Base-by-base conservation (phyloP, 2,797 vertebrate species). In the Sternotherus odoratus region DNA sequence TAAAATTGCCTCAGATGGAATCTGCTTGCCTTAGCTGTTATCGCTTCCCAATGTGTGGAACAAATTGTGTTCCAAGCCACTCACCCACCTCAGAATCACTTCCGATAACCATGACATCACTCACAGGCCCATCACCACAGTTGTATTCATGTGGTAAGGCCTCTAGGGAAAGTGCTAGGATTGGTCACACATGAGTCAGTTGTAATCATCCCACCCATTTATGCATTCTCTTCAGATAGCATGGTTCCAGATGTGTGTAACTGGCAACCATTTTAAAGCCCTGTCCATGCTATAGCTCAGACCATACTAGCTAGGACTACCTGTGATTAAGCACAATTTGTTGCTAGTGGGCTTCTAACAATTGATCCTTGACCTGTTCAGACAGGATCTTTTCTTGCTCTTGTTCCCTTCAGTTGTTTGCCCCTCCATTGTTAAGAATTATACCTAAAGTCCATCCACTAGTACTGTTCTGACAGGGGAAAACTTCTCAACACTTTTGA, bases 211-310 rank as follows among this genome's bases (percentile, higher is more conserved):
- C 96, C 82, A 79, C 88, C 85, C 91, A 77, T 79, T 48, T 36
- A 48, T 33, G 94, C 94, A 87, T 93, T 93, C 81, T 50, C 5
- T 53, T 96, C 92, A 72, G 87, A 51, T 24, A 78, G 96, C 95
- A 77, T 95, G 15, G 66, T 95, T 97, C 96, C 97, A 98, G 96
- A 98, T 97, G 95, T 23, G 89, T 93, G 91, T 88, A 97, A 91
- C 96, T 96, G 94, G 91, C 92, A 96, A 72, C 77, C 83, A 1
- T 90, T 79, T 95, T 50, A 79, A 83, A 89, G 82, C 0, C 46
- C 0, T 54, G 74, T 69, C n/a, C 13, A 1, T 43, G 10, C 79
- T 79, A 21, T 74, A 53, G 46, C 60, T 1, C 1, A 63, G n/a
- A 33, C 39, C 16, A 36, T 19, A 26, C 49, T 84, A 13, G 72